Evolutionary conservation across 2,888 invertebrate species (phyloP).

Genomic region (Urechis unicinctus): DNA sequence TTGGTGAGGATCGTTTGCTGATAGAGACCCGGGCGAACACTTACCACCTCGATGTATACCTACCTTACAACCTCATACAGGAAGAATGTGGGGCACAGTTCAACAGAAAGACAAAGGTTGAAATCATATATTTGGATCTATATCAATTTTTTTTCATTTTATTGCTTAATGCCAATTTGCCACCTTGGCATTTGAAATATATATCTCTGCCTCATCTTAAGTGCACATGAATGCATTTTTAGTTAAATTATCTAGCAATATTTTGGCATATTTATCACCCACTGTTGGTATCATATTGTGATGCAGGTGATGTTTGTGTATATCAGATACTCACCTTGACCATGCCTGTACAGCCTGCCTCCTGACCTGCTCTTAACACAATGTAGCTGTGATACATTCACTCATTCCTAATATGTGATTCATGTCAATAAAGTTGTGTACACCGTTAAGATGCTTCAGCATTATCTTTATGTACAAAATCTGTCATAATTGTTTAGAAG

Average conservation of each 20-base stretch:
- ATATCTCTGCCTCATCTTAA: too few relatives aligned
- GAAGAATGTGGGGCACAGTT: constrained; percentile 49
- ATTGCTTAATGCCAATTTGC: not conserved
- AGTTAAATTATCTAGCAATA: not conserved
- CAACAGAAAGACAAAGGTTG: constrained; percentile 35
- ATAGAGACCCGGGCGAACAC: constrained; percentile 42
- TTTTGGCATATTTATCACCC: too few relatives aligned
- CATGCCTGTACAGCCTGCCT: constrained; percentile 31
- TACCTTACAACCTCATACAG: constrained; percentile 44
- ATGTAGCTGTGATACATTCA: too few relatives aligned
- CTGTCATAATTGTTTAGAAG: too few relatives aligned
- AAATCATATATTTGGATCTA: too few relatives aligned
- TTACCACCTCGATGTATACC: constrained; percentile 48
- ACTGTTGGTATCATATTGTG: too few relatives aligned
- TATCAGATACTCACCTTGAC: constrained; percentile 38
- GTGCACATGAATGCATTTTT: constrained; percentile 3
- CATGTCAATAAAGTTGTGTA: too few relatives aligned
- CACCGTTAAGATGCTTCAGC: too few relatives aligned
- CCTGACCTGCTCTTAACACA: not conserved
- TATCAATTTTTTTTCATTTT: not conserved
- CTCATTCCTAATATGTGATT: too few relatives aligned
- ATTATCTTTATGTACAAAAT: too few relatives aligned
- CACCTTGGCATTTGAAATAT: not conserved
- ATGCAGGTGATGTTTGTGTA: not conserved
- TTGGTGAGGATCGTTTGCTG: constrained; percentile 48